These are phyloP conservation scores for Anabas testudineus DNA, from an alignment of 2,797 vertebrate genomes.

Conservation along the genomic window DNA sequence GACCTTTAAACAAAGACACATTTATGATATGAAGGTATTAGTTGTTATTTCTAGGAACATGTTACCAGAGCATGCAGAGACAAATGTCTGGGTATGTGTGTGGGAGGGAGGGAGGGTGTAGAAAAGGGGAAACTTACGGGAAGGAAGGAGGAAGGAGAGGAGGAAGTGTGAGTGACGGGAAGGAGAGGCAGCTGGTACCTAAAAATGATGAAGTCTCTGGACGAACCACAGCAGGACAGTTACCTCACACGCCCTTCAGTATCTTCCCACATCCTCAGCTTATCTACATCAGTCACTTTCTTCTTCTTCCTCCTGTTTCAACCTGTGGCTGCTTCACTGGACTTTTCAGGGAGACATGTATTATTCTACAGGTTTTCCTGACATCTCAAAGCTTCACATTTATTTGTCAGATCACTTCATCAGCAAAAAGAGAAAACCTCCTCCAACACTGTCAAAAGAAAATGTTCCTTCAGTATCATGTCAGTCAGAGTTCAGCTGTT, in stretches of 20 bases:
- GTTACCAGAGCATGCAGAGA: background rate
- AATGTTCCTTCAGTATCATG: too few relatives aligned
- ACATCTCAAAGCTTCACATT: too few relatives aligned
- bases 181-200: slow-evolving; percentile 27
- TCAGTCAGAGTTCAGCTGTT: too few relatives aligned
- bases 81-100: background rate
- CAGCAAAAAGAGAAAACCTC: too few relatives aligned
- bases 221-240: slow-evolving; percentile 49
- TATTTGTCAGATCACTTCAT: too few relatives aligned
- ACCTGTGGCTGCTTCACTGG: background rate
- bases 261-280: slow-evolving; percentile 21
- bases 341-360: too few relatives aligned
- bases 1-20: too few relatives aligned
- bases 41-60: slow-evolving; percentile 6
- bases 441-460: too few relatives aligned
- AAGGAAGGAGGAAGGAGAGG: slow-evolving; percentile 65
- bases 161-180: slow-evolving; percentile 62
- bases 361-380: too few relatives aligned
- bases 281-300: background rate
- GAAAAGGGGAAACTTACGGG: slow-evolving; percentile 70
- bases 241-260: slow-evolving; percentile 26
- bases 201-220: slow-evolving; percentile 26
- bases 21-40: too few relatives aligned
- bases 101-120: background rate
- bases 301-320: slow-evolving; percentile 2